A percentile compares a stretch with the other conserved stretches of the same genome.
Conservation (phyloP, 1,140 invertebrate genomes). For the Atta colombica region DNA sequence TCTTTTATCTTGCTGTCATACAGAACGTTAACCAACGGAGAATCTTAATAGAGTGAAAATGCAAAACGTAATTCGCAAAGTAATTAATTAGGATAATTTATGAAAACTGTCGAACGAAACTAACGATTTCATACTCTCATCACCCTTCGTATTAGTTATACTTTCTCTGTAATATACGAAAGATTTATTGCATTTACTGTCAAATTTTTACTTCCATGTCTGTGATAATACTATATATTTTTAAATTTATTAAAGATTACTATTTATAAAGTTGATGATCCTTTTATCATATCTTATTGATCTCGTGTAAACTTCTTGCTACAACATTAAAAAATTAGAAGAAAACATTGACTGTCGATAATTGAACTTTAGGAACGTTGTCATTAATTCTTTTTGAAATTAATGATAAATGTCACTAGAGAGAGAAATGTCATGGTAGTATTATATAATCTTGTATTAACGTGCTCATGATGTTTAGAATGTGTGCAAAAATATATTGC, state of each 20-base stretch:
- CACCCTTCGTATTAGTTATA: constrained; percentile 6
- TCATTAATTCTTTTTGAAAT: not conserved
- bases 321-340: not conserved
- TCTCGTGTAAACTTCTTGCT: not conserved
- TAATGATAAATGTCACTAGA: not conserved
- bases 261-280: not conserved
- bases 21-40: not conserved
- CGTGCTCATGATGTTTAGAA: not conserved
- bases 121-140: constrained; percentile 23
- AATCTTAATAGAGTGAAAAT: constrained; percentile 3
- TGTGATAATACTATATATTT: not conserved
- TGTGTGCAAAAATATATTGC: constrained; percentile 5
- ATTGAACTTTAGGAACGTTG: not conserved
- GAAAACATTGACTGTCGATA: not conserved
- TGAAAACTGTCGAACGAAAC: constrained; percentile 5
- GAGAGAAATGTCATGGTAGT: not conserved
- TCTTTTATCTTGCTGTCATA: not conserved
- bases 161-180: constrained; percentile 20
- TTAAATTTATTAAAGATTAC: not conserved
- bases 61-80: not conserved
- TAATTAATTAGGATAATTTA: constrained; percentile 47
- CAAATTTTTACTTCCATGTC: not conserved
- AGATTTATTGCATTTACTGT: constrained; percentile 19
- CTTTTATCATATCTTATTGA: not conserved
- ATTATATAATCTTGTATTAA: constrained; percentile 23